These are phyloP conservation scores for Drosophila parvula DNA, from an alignment of 1,140 invertebrate species.

Conservation along the genomic window DNA sequence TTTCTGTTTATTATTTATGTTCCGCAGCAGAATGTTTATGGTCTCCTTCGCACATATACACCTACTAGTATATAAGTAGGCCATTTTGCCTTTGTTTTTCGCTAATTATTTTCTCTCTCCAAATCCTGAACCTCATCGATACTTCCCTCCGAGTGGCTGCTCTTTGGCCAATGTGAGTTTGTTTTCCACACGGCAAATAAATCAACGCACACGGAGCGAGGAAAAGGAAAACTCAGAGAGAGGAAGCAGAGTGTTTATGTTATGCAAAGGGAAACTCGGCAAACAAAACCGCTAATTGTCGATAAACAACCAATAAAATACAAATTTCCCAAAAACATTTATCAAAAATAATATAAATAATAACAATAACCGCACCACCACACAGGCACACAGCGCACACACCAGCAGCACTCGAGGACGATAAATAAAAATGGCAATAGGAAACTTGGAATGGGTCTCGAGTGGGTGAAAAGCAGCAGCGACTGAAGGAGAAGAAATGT, in stretches of 20 bases:
- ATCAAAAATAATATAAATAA: slow-evolving; percentile 83
- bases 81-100: slow-evolving; percentile 22
- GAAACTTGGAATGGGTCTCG: slow-evolving; percentile 54
- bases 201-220: slow-evolving; percentile 46
- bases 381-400: slow-evolving; percentile 26
- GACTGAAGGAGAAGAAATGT: slow-evolving; percentile 50
- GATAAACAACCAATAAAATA: slow-evolving; percentile 83
- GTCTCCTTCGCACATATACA: slow-evolving; percentile 7
- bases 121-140: slow-evolving; percentile 23
- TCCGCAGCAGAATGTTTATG: slow-evolving; percentile 55
- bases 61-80: slow-evolving; percentile 2
- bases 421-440: slow-evolving; percentile 78
- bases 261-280: slow-evolving; percentile 60
- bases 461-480: slow-evolving; percentile 38
- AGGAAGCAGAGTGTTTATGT: slow-evolving; percentile 56
- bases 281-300: slow-evolving; percentile 82
- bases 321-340: slow-evolving; percentile 82
- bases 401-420: slow-evolving; percentile 43
- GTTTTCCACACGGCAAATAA: slow-evolving; percentile 59
- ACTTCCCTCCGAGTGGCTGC: slow-evolving; percentile 12
- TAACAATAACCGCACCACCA: slow-evolving; percentile 71
- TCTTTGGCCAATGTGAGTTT: slow-evolving; percentile 3
- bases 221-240: slow-evolving; percentile 17
- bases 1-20: slow-evolving; percentile 69
- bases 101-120: slow-evolving; percentile 31